A percentile compares a stretch with the other conserved stretches of the same genome.
Evolutionary conservation across 2,888 invertebrate species (phyloP).

Genomic region (Alcis repandata): DNA sequence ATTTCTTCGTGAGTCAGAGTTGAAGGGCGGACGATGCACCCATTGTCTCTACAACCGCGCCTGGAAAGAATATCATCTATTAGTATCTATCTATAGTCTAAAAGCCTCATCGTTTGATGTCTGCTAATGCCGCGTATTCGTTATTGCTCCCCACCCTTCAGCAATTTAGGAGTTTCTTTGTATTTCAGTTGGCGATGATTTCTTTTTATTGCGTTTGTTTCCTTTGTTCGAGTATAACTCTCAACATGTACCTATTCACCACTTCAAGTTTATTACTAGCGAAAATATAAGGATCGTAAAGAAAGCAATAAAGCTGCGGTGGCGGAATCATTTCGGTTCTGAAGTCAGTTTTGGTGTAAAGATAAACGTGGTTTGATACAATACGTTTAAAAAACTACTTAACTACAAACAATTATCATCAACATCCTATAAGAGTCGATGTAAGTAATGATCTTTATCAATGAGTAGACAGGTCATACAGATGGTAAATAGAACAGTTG

Average conservation of each 20-base stretch:
- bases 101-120: constrained; percentile 31
- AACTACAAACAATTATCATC: too few relatives aligned
- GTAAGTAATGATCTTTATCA: too few relatives aligned
- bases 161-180: constrained; percentile 37
- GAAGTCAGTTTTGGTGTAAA: constrained; percentile 20
- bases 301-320: constrained; percentile 28
- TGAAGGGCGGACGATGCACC: too few relatives aligned
- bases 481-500: too few relatives aligned
- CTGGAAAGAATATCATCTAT: too few relatives aligned
- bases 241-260: constrained; percentile 21
- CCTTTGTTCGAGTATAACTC: constrained; percentile 28
- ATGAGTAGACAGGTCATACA: too few relatives aligned
- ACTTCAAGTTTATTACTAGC: constrained; percentile 36
- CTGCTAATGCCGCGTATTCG: constrained; percentile 34
- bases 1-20: too few relatives aligned
- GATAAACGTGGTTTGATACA: background rate
- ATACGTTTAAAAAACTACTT: background rate
- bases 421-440: too few relatives aligned
- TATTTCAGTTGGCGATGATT: constrained; percentile 34
- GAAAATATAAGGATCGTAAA: constrained; percentile 33
- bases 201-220: constrained; percentile 41
- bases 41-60: too few relatives aligned
- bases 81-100: too few relatives aligned
- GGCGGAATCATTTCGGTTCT: background rate
- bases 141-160: constrained; percentile 36